Conservation (phyloP, 2,113 vertebrate species). For the Poeciliopsis retropinna region DNA sequence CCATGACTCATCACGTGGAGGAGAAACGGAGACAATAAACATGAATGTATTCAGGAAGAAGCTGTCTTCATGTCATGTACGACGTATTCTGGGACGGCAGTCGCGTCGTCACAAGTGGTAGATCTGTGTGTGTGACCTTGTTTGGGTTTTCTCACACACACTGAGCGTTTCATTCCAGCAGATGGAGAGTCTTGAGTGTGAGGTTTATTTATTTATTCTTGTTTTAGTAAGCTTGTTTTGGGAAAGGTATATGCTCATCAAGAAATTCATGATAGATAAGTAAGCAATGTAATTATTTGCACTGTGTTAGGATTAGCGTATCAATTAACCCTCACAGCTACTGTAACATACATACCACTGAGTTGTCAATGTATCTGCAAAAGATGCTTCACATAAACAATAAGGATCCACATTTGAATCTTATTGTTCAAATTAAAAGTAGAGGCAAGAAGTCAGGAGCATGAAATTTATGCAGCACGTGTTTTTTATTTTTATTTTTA, state of each 20-base stretch:
- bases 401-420: no score
- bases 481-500: background rate
- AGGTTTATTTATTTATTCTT: no score
- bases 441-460: background rate
- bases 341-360: background rate
- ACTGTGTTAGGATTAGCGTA: background rate
- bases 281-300: background rate
- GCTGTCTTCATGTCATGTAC: background rate
- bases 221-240: no score
- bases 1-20: slow-evolving; percentile 50
- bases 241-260: no score
- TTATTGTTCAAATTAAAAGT: no score
- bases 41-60: slow-evolving; percentile 33
- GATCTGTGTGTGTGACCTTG: background rate
- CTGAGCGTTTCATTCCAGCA: background rate
- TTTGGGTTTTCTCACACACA: no score
- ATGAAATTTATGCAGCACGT: background rate
- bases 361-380: background rate
- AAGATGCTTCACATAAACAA: background rate
- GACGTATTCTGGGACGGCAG: slow-evolving; percentile 4
- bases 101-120: background rate
- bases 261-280: background rate
- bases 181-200: no score
- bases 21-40: slow-evolving; percentile 21
- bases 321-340: background rate